Conservation (phyloP, 2,888 invertebrate species). For the Amphimallon solstitiale region DNA sequence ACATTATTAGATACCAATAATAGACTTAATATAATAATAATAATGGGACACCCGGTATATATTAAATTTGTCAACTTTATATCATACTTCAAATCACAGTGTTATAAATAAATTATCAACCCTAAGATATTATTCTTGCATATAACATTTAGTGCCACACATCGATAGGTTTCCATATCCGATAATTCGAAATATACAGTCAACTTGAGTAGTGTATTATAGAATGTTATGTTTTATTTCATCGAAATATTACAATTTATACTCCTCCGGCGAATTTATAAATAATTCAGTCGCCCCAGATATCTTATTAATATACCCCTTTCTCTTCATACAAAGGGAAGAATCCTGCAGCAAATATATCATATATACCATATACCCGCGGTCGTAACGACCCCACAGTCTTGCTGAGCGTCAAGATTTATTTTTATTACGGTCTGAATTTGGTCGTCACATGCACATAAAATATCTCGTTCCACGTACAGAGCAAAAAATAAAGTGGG, state of each 20-base stretch:
- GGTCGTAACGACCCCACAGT: constrained; percentile 25
- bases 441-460: constrained; percentile 31
- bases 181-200: too few species aligned
- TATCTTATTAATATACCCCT: constrained; percentile 18
- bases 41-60: too few species aligned
- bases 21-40: too few species aligned
- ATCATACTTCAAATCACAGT: too few species aligned
- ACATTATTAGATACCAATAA: too few species aligned
- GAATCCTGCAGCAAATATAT: constrained; percentile 31
- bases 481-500: constrained; percentile 41
- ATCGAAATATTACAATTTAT: not conserved
- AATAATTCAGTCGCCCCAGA: constrained; percentile 22
- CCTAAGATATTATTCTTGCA: too few species aligned
- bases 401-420: constrained; percentile 31
- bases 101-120: too few species aligned
- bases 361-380: constrained; percentile 21
- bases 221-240: not conserved
- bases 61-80: too few species aligned
- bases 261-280: constrained; percentile 6
- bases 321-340: constrained; percentile 23
- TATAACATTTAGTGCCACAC: too few species aligned
- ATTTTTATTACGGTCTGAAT: constrained; percentile 35
- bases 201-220: too few species aligned
- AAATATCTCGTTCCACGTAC: constrained; percentile 29
- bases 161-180: too few species aligned